phyloP scores from a whole-genome alignment of 1,140 invertebrate species.

The Zaprionus ghesquierei region DNA sequence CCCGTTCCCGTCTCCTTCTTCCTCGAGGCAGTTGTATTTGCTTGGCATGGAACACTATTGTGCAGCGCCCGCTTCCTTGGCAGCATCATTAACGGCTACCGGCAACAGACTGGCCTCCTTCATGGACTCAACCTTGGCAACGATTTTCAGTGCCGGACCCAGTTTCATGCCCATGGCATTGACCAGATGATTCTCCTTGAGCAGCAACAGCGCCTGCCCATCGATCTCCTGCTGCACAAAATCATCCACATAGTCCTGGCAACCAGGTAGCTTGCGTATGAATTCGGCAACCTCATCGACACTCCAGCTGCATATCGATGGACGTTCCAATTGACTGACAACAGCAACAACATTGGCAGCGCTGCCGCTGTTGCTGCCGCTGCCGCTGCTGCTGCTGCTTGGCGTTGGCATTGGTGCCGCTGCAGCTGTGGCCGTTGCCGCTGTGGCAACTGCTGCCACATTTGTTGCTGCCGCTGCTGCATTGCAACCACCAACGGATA shows the following conservation, averaged over 20 bases:
- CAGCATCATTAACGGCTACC: constrained; percentile 19
- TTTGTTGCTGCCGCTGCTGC: not conserved
- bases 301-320: constrained; percentile 82
- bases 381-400: constrained; percentile 1
- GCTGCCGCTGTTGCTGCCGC: constrained; percentile 7
- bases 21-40: not conserved
- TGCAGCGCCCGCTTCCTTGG: constrained; percentile 41
- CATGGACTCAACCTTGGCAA: constrained; percentile 85
- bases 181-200: constrained; percentile 98
- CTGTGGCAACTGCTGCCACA: not conserved
- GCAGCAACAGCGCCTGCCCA: constrained; percentile 94
- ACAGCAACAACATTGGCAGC: not conserved
- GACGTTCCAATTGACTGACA: constrained; percentile 46
- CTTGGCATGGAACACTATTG: constrained; percentile 47
- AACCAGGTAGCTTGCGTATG: constrained; percentile 93
- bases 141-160: constrained; percentile 97
- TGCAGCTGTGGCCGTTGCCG: not conserved
- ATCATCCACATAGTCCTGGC: constrained; percentile 96
- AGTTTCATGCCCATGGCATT: constrained; percentile 97
- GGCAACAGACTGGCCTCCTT: constrained; percentile 62
- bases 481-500: not conserved
- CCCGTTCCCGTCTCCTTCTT: too few species aligned
- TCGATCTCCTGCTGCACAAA: constrained; percentile 98
- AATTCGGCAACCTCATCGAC: constrained; percentile 92
- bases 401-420: not conserved